These are phyloP conservation scores for Meda fulgida DNA, from an alignment of 2,797 vertebrate genomes.

Conservation along the genomic window DNA sequence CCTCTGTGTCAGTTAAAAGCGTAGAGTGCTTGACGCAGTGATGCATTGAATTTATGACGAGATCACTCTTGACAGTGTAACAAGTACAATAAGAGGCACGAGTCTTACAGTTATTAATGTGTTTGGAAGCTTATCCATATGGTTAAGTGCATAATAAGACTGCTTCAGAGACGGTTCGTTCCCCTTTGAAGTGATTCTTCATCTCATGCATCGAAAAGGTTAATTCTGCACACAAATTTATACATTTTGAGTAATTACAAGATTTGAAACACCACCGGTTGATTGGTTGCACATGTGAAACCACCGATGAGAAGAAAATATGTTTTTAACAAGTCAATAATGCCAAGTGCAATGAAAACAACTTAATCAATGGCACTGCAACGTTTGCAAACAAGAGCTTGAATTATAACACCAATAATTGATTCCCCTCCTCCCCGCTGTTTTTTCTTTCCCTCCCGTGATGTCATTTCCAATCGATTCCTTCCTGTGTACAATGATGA, in stretches of 20 bases:
- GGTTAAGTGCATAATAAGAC: slow-evolving; percentile 6
- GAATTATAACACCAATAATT: slow-evolving; percentile 84
- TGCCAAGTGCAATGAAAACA: slow-evolving; percentile 75
- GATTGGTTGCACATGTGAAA: slow-evolving; percentile 71
- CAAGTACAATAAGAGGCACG: slow-evolving; percentile 36
- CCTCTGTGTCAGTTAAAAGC: slow-evolving; percentile 43
- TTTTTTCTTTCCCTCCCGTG: slow-evolving; percentile 56
- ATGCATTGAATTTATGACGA: slow-evolving; percentile 42
- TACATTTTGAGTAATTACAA: slow-evolving; percentile 77
- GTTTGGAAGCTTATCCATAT: slow-evolving; percentile 26
- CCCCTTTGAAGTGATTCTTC: slow-evolving; percentile 20
- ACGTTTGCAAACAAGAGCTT: slow-evolving; percentile 83
- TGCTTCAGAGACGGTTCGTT: slow-evolving; percentile 5
- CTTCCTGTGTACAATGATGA: slow-evolving; percentile 71
- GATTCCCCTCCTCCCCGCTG: slow-evolving; percentile 71
- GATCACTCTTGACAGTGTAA: slow-evolving; percentile 48
- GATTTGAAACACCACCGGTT: slow-evolving; percentile 71
- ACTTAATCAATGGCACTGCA: slow-evolving; percentile 80
- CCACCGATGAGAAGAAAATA: slow-evolving; percentile 81
- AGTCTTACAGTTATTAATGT: slow-evolving; percentile 38
- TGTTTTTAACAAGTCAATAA: slow-evolving; percentile 84
- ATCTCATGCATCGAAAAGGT: slow-evolving; percentile 20
- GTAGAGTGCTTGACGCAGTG: slow-evolving; percentile 37
- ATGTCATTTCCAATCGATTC: slow-evolving; percentile 79
- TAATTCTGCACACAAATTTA: slow-evolving; percentile 69